Conservation (phyloP, 2,113 vertebrate genomes). For the Stictonetta naevosa region DNA sequence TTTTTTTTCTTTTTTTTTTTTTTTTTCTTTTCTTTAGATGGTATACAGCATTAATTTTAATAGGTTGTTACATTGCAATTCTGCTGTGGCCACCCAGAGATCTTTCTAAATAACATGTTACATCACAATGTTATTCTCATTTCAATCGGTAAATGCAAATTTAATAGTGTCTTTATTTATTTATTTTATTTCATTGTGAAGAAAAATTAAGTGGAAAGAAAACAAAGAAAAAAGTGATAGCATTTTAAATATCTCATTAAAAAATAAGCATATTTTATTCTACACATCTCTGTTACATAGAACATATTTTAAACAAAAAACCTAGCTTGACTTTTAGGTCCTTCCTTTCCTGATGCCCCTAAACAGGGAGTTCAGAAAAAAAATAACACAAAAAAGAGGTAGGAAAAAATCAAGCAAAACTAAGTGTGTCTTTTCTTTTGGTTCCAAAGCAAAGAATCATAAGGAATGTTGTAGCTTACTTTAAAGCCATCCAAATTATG, state of each 20-base stretch:
- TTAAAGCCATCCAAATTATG: neutral
- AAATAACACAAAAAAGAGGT: neutral
- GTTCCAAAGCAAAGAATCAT: neutral
- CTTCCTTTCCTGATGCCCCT: neutral
- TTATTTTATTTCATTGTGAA: constrained; percentile 11
- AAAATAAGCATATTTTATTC: neutral
- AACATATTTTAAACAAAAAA: neutral
- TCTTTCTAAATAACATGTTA: constrained; percentile 17
- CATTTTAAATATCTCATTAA: constrained; percentile 6
- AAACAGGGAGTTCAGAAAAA: neutral
- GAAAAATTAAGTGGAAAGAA: neutral
- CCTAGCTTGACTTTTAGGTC: neutral
- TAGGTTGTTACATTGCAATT: constrained; percentile 3
- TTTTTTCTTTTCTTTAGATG: neutral
- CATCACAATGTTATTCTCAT: neutral
- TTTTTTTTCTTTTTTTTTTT: neutral
- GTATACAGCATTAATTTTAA: constrained; percentile 40
- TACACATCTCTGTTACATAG: neutral
- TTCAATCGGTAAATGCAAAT: constrained; percentile 2
- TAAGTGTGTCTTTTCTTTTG: neutral
- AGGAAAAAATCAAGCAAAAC: neutral
- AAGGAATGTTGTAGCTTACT: neutral
- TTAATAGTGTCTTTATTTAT: neutral
- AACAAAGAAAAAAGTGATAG: neutral
- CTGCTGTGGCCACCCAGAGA: neutral